phyloP scores from a whole-genome alignment of 2,797 vertebrate species.

The Austrolebias charrua region DNA sequence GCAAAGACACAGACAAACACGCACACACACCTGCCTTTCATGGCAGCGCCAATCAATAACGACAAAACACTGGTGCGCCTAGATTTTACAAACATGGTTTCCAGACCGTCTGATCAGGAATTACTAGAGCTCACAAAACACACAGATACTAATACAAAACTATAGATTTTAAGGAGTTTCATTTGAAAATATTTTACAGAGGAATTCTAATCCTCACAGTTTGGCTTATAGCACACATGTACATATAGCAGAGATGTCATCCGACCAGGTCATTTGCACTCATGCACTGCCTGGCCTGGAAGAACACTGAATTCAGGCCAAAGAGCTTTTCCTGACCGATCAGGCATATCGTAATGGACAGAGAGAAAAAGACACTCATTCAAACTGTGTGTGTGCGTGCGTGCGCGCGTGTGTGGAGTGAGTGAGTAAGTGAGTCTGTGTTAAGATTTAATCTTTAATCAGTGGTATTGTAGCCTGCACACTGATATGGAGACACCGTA shows the following conservation, averaged over 20 bases:
- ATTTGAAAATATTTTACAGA: slow-evolving; percentile 4
- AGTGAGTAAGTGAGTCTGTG: neutral
- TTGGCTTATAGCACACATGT: slow-evolving; percentile 16
- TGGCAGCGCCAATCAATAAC: too few species aligned
- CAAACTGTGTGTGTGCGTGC: slow-evolving; percentile 16
- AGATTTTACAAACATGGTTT: neutral
- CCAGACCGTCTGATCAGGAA: neutral
- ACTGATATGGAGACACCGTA: slow-evolving; percentile 53
- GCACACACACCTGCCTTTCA: too few species aligned
- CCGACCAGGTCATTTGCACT: slow-evolving; percentile 45
- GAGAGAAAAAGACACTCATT: slow-evolving; percentile 35
- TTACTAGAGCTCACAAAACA: neutral
- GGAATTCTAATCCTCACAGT: neutral
- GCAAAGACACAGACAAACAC: too few species aligned
- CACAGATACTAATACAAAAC: neutral
- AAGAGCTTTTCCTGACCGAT: slow-evolving; percentile 62
- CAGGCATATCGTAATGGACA: slow-evolving; percentile 49
- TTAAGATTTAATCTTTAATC: slow-evolving; percentile 63
- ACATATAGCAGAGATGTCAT: slow-evolving; percentile 53
- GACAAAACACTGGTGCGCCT: too few species aligned
- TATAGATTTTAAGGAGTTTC: neutral
- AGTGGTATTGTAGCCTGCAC: slow-evolving; percentile 52
- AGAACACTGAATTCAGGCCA: slow-evolving; percentile 51
- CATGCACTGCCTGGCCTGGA: slow-evolving; percentile 33
- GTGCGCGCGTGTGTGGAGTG: neutral